A percentile compares a stretch with the other conserved stretches of the same genome.
These are phyloP conservation scores for Trachops cirrhosus DNA, from an alignment of 2,797 vertebrate genomes.

Conservation along the genomic window DNA sequence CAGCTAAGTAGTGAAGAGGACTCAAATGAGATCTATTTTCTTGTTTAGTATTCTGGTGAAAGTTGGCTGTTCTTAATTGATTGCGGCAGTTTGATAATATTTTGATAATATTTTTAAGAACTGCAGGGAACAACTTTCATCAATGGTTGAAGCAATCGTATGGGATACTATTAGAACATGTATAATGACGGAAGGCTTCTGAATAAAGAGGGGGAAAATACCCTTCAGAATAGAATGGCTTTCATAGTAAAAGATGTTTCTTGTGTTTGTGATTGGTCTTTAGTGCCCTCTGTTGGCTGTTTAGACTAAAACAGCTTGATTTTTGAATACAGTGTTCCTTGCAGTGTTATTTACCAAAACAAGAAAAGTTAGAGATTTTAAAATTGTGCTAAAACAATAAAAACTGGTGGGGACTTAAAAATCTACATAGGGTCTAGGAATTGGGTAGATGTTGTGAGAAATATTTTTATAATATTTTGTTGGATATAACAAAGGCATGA, in stretches of 20 bases:
- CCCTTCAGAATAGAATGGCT: background rate
- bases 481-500: background rate
- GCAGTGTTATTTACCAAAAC: slow-evolving; percentile 44
- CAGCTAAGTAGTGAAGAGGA: background rate
- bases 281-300: slow-evolving; percentile 84
- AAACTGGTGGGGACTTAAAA: background rate
- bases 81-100: background rate
- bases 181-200: slow-evolving; percentile 1
- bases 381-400: background rate
- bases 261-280: slow-evolving; percentile 70
- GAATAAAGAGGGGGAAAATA: background rate
- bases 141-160: background rate
- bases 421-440: background rate
- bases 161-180: background rate
- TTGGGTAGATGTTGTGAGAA: background rate
- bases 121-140: background rate
- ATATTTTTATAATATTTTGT: background rate
- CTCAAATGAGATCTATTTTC: background rate
- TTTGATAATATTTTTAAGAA: background rate
- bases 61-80: background rate
- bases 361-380: background rate
- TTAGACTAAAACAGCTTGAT: slow-evolving; percentile 22
- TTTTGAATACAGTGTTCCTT: slow-evolving; percentile 17
- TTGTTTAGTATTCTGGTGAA: background rate
- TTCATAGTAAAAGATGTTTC: background rate